phyloP scores from a whole-genome alignment of 2,797 vertebrate species.

The Pempheris klunzingeri region DNA sequence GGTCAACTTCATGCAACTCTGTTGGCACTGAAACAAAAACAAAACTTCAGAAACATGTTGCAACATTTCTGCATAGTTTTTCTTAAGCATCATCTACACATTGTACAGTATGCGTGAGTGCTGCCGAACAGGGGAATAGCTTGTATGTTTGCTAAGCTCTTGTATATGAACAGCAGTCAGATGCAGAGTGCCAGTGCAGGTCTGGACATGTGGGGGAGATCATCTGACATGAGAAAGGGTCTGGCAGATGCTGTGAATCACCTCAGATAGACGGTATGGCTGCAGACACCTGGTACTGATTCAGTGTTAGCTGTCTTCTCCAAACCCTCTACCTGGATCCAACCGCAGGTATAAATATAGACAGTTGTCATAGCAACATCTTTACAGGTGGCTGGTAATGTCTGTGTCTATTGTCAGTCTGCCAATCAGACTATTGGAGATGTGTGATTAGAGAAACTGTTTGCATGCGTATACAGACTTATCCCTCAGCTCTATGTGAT shows the following conservation, averaged over 20 bases:
- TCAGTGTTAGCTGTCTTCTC: conserved; percentile 6
- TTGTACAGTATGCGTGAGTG: neutral
- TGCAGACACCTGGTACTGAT: conserved; percentile 21
- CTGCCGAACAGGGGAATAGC: neutral
- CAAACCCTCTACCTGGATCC: conserved; percentile 4
- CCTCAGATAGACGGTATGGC: neutral
- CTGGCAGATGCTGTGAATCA: conserved; percentile 33
- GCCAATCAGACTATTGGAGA: conserved; percentile 21
- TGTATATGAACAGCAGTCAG: neutral
- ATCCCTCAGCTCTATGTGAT: neutral
- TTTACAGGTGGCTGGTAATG: conserved; percentile 13
- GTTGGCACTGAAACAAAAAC: neutral
- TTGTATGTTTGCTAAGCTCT: neutral
- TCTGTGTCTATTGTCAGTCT: conserved; percentile 26
- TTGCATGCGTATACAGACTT: neutral
- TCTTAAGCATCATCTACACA: too few species aligned
- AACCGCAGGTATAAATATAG: conserved; percentile 51
- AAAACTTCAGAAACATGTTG: neutral
- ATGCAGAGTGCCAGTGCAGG: neutral
- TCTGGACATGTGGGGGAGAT: neutral
- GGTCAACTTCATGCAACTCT: neutral
- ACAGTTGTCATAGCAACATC: conserved; percentile 53
- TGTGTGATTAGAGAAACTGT: conserved; percentile 16
- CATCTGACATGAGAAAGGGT: neutral
- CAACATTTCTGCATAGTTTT: too few species aligned